phyloP scores from a whole-genome alignment of 1,140 invertebrate species.

The Sesamia nonagrioides region DNA sequence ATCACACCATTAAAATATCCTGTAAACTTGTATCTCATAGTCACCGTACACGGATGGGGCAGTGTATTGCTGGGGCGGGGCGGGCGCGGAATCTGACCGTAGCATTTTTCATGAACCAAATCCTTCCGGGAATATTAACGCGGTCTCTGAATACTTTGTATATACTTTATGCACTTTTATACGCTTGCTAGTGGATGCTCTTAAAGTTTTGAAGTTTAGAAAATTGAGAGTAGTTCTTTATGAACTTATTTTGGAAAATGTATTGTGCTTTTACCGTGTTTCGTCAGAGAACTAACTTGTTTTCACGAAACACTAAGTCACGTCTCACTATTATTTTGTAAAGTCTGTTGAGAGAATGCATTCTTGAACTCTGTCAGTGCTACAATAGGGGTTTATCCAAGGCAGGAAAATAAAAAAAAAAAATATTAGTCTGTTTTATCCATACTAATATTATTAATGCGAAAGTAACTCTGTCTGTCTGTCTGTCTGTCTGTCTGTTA shows the following conservation, averaged over 20 bases:
- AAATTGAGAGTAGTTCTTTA: not conserved
- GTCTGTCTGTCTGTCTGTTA: too few species aligned
- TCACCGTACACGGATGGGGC: not conserved
- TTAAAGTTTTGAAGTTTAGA: conserved; percentile 7
- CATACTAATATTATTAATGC: too few species aligned
- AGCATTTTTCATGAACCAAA: conserved; percentile 47
- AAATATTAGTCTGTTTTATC: too few species aligned
- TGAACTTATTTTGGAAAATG: not conserved
- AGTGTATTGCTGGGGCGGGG: conserved; percentile 22
- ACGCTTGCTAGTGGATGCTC: not conserved
- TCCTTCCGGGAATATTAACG: conserved; percentile 48
- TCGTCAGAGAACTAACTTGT: not conserved
- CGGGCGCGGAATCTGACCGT: conserved; percentile 45
- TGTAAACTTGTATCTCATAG: not conserved
- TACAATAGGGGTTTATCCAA: too few species aligned
- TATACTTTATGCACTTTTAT: conserved; percentile 19
- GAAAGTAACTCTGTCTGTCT: too few species aligned
- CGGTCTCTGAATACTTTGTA: conserved; percentile 39
- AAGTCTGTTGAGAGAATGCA: too few species aligned
- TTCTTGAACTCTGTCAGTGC: too few species aligned
- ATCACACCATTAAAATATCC: not conserved
- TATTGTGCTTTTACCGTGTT: not conserved
- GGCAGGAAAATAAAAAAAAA: too few species aligned
- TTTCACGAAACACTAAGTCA: too few species aligned
- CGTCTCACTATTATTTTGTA: too few species aligned